These are phyloP conservation scores for Mimas tiliae DNA, from an alignment of 2,888 invertebrate species.

Conservation along the genomic window DNA sequence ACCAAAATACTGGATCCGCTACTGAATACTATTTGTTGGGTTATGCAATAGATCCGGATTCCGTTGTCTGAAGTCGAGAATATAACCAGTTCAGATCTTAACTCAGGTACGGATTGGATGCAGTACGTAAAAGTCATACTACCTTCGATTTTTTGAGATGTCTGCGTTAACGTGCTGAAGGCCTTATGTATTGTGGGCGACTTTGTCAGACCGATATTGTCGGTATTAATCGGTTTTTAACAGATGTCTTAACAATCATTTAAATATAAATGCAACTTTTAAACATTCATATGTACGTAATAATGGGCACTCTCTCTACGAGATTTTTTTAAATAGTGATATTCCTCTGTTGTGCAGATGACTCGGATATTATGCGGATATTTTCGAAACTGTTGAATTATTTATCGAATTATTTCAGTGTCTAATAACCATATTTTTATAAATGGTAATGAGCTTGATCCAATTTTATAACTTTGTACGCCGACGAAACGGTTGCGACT, in stretches of 20 bases:
- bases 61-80: no score
- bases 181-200: no score
- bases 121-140: no score
- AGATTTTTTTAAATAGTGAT: constrained; percentile 28
- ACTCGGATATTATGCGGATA: constrained; percentile 12
- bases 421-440: background rate
- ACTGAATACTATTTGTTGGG: no score
- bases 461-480: background rate
- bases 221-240: no score
- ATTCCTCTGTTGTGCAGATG: constrained; percentile 35
- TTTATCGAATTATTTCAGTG: background rate
- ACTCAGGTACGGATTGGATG: no score
- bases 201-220: no score
- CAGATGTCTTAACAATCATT: background rate
- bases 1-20: no score
- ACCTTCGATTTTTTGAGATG: no score
- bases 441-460: background rate
- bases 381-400: constrained; percentile 7
- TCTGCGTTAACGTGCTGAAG: no score
- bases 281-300: constrained; percentile 12
- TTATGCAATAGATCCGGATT: no score
- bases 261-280: background rate
- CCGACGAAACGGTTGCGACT: background rate
- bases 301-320: constrained; percentile 22
- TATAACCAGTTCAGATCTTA: no score